phyloP scores from a whole-genome alignment of 2,888 invertebrate species.

The Homarus gammarus region DNA sequence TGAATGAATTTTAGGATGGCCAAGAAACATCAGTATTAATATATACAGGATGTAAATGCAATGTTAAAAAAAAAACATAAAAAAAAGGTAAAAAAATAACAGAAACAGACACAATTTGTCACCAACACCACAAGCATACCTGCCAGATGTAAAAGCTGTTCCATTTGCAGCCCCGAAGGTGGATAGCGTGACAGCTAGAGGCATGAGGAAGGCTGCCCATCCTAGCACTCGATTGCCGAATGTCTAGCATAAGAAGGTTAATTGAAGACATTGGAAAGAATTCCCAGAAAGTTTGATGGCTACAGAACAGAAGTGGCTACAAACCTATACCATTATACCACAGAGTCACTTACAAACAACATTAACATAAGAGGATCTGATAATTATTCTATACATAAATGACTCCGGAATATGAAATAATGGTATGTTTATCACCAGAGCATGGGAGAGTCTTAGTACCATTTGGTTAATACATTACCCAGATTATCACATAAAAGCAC shows the following conservation, averaged over 20 bases:
- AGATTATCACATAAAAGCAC: not conserved
- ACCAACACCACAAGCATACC: constrained; percentile 80
- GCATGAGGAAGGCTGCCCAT: constrained; percentile 94
- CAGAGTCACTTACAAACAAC: not conserved
- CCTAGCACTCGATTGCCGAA: constrained; percentile 93
- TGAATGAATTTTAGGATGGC: no score
- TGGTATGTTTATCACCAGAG: not conserved
- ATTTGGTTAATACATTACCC: not conserved
- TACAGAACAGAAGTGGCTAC: not conserved
- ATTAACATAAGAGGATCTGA: no score
- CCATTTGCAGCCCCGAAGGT: constrained; percentile 97
- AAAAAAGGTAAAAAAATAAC: not conserved
- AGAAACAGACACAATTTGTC: not conserved
- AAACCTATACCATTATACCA: not conserved
- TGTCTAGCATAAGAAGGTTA: constrained; percentile 81
- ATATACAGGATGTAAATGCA: no score
- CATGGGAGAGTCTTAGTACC: not conserved
- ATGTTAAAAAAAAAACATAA: no score
- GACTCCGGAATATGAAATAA: not conserved
- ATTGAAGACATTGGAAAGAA: not conserved
- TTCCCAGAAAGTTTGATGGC: not conserved
- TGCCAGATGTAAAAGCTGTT: constrained; percentile 94
- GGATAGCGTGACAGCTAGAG: constrained; percentile 93
- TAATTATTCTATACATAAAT: no score
- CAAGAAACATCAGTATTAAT: no score